A percentile compares a stretch with the other conserved stretches of the same genome.
Evolutionary conservation across 2,797 vertebrate genomes (phyloP).

Genomic region (Pygocentrus nattereri): DNA sequence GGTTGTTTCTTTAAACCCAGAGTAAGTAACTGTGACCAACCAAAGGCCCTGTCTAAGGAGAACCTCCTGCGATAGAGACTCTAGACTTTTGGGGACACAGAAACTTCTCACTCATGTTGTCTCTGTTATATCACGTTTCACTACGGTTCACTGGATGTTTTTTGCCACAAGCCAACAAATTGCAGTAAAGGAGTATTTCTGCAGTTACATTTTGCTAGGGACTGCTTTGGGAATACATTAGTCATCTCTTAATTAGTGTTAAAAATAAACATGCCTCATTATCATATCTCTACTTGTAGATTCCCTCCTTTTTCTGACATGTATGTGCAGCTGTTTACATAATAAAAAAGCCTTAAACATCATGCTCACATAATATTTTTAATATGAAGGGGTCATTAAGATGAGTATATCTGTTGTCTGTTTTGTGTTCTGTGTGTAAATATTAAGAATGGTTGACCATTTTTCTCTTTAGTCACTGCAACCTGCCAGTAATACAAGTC

Average conservation of each 20-base stretch:
- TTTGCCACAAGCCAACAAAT: constrained; percentile 54
- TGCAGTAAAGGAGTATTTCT: constrained; percentile 47
- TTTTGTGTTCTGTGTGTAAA: neutral
- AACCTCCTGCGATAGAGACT: constrained; percentile 60
- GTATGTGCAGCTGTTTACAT: constrained; percentile 73
- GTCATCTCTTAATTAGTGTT: constrained; percentile 37
- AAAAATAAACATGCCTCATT: constrained; percentile 40
- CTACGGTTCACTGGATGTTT: constrained; percentile 38
- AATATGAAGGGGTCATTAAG: neutral
- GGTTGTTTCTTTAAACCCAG: constrained; percentile 56
- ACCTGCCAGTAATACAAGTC: neutral
- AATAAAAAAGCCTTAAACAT: constrained; percentile 69
- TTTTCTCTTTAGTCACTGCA: no score
- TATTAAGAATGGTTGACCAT: neutral
- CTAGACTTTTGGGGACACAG: constrained; percentile 38
- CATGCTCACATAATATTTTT: neutral
- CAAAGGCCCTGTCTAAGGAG: constrained; percentile 45
- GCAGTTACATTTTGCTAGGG: constrained; percentile 53
- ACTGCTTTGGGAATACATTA: constrained; percentile 52
- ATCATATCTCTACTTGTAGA: constrained; percentile 42
- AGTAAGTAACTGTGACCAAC: constrained; percentile 45
- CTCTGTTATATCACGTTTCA: constrained; percentile 57
- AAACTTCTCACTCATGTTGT: constrained; percentile 53
- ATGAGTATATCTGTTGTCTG: neutral
- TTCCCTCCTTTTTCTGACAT: constrained; percentile 50